Evolutionary conservation across 2,888 invertebrate genomes (phyloP), one percentile per base, ranked within the genome.

Genomic region (Bellardia bayeri): DNA sequence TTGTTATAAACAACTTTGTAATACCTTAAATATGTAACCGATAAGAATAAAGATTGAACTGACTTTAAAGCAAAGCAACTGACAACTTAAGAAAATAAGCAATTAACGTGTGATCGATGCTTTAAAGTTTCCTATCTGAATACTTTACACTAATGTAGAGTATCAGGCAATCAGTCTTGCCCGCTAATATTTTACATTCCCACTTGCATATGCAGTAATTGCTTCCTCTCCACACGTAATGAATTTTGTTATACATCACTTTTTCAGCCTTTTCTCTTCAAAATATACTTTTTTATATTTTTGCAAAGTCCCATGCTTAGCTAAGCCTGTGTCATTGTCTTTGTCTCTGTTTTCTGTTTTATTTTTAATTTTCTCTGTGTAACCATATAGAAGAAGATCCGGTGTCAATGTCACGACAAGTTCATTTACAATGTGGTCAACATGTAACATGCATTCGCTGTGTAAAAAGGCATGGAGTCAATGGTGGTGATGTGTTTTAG

Each of bases 371-470:
- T 68, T 69, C n/a, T 63, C 64, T 74, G 11, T 66, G n/a, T 37
- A 45, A 33, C 23, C 83, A 71, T 71, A 49, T 23, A 71, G 23
- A 42, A 58, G 23, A 33, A 49, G 74, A 86, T 86, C 86, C 86
- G 86, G 86, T 86, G 79, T 86, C 82, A 69, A 83, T 86, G 79
- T 78, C 86, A 86, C 45, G 82, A 86, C 78, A 82, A 82, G 82
- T 82, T 86, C 82, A 82, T 68, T 78, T 86, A 68, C 78, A 78
- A 72, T 86, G 85, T 82, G 85, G 81, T 86, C 64, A 86, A 64
- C 5, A 64, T 30, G 13, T 13, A 64, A 11, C 45, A 45, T 40
- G 56, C 23, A 8, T 2, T 30, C 16, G 30, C 42, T 42, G 66
- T 16, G 42, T 30, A 37, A 2, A 37, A 40, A 76, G 40, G n/a